Percentiles rank a stretch among this genome's conserved stretches.
Conservation (phyloP, 2,113 vertebrate species). For the Pollimyrus isidori region DNA sequence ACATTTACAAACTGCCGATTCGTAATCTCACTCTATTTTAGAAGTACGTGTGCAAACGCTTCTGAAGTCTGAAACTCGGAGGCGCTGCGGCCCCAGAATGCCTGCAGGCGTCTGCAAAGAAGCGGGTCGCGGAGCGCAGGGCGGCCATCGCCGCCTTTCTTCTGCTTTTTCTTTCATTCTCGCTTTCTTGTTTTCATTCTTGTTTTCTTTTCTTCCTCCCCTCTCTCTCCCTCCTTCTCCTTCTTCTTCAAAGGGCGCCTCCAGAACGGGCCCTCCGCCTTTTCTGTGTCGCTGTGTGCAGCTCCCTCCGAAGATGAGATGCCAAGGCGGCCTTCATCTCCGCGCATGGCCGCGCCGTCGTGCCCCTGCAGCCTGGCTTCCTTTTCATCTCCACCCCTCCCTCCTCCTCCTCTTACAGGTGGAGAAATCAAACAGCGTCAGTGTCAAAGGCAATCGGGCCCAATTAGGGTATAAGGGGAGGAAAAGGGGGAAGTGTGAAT, state of each 20-base stretch:
- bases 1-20: not conserved
- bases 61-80: not conserved
- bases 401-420: conserved; percentile 29
- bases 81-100: not conserved
- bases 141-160: not conserved
- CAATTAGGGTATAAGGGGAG: conserved; percentile 5
- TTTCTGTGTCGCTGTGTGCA: conserved; percentile 19
- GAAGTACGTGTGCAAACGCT: not conserved
- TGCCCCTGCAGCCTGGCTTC: conserved; percentile 18
- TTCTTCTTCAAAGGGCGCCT: conserved; percentile 10
- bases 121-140: conserved; percentile 25
- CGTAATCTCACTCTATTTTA: not conserved
- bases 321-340: conserved; percentile 38
- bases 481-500: not conserved
- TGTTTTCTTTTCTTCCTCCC: conserved; percentile 1
- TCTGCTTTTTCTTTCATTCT: conserved; percentile 18
- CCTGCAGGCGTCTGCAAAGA: conserved; percentile 4
- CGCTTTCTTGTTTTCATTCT: conserved; percentile 27
- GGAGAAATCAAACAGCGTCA: conserved; percentile 22
- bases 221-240: not conserved
- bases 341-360: conserved; percentile 16
- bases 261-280: not conserved
- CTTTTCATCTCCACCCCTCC: conserved; percentile 35
- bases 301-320: conserved; percentile 30
- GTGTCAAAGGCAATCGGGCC: conserved; percentile 20